Conservation (phyloP, 2,888 invertebrate species). For the Scelioninae gen. 2 region DNA sequence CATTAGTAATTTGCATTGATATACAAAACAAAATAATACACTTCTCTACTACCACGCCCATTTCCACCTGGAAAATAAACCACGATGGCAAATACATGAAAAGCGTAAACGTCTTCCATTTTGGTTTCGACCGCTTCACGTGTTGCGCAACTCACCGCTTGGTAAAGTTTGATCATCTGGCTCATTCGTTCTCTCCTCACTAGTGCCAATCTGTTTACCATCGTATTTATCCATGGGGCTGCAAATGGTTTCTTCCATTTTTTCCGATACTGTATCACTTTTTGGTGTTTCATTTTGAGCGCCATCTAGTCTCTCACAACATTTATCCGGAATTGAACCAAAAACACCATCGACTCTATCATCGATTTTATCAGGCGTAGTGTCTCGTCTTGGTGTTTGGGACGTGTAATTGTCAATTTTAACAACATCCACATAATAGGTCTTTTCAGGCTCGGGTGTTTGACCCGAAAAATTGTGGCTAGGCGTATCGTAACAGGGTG, state of each 20-base stretch:
- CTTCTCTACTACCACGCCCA: not conserved
- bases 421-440: conserved; percentile 64
- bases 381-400: conserved; percentile 24
- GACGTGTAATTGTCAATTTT: conserved; percentile 61
- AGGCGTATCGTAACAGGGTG: conserved; percentile 72
- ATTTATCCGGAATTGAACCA: not conserved
- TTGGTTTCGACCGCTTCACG: conserved; percentile 19
- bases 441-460: conserved; percentile 11
- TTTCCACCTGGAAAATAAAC: conserved; percentile 18
- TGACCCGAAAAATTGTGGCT: conserved; percentile 34
- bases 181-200: not conserved
- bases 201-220: not conserved
- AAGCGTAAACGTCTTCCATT: not conserved
- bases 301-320: conserved; percentile 2
- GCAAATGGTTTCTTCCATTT: conserved; percentile 6
- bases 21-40: conserved; percentile 47
- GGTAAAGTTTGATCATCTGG: conserved; percentile 11
- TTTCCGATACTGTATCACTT: conserved; percentile 7
- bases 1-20: conserved; percentile 32
- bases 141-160: conserved; percentile 31
- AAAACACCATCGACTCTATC: not conserved
- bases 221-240: not conserved
- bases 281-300: not conserved
- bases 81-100: conserved; percentile 34
- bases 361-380: conserved; percentile 26